Percentiles rank a stretch among this genome's conserved stretches.
phyloP scores from a whole-genome alignment of 2,797 vertebrate species.

The Sparus aurata region DNA sequence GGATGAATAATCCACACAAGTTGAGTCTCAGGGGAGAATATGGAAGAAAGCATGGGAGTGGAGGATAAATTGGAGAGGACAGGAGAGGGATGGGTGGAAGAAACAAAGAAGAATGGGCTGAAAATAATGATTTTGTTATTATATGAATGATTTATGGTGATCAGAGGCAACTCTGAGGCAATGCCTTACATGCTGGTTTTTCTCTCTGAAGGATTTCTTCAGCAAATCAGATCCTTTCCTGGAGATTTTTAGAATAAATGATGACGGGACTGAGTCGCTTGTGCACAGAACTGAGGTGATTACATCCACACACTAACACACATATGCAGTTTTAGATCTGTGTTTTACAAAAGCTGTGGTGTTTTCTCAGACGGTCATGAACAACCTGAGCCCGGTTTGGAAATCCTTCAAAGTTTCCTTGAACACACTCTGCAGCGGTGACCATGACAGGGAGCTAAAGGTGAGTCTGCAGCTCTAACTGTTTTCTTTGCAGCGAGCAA shows the following conservation, averaged over 20 bases:
- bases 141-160: slow-evolving; percentile 70
- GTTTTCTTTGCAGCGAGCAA: neutral
- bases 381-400: slow-evolving; percentile 98
- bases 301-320: slow-evolving; percentile 13
- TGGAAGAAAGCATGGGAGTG: slow-evolving; percentile 57
- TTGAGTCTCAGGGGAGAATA: slow-evolving; percentile 67
- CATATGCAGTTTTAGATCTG: neutral
- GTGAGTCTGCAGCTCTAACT: slow-evolving; percentile 80
- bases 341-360: slow-evolving; percentile 11
- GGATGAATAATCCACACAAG: slow-evolving; percentile 80
- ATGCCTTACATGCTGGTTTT: slow-evolving; percentile 45
- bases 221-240: slow-evolving; percentile 99
- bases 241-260: slow-evolving; percentile 98
- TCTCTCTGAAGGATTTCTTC: slow-evolving; percentile 95
- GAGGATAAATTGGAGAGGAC: slow-evolving; percentile 56
- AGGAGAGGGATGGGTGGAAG: slow-evolving; percentile 43
- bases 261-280: slow-evolving; percentile 96
- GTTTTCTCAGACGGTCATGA: slow-evolving; percentile 93
- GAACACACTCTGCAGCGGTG: slow-evolving; percentile 97
- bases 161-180: slow-evolving; percentile 57
- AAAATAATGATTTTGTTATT: slow-evolving; percentile 63
- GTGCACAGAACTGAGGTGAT: slow-evolving; percentile 98
- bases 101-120: slow-evolving; percentile 42
- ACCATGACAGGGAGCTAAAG: slow-evolving; percentile 96
- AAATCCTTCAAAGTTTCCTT: slow-evolving; percentile 99